A percentile compares a stretch with the other conserved stretches of the same genome.
Evolutionary conservation across 2,797 vertebrate species (phyloP).

Genomic region (Diglossa cyanea): DNA sequence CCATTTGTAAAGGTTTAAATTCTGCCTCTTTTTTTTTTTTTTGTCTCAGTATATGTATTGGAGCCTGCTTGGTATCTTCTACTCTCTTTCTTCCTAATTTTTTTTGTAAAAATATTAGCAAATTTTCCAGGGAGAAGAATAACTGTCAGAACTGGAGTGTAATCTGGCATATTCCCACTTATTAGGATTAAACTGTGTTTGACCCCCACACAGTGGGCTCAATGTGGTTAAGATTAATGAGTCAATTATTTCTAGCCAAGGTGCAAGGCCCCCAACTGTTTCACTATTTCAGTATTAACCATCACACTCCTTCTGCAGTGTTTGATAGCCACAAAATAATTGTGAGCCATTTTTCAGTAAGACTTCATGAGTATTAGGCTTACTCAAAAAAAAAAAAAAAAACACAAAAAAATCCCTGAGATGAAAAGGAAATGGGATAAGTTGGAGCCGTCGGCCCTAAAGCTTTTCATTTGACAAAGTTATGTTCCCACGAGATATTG

Average conservation of each 20-base stretch:
- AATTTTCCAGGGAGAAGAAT: background rate
- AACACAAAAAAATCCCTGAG: background rate
- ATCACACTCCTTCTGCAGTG: conserved; percentile 10
- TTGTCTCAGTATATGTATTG: background rate
- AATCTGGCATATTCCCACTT: conserved; percentile 32
- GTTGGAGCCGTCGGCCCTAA: conserved; percentile 23
- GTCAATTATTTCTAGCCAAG: conserved; percentile 71
- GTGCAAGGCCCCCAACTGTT: conserved; percentile 64
- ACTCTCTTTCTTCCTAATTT: background rate
- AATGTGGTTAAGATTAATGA: conserved; percentile 72
- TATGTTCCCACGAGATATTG: background rate
- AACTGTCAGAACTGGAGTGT: conserved; percentile 39
- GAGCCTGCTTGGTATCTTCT: background rate
- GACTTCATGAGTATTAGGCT: conserved; percentile 7
- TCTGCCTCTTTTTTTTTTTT: background rate
- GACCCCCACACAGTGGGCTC: conserved; percentile 46
- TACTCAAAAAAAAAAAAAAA: background rate
- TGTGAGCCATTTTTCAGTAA: conserved; percentile 17
- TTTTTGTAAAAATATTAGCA: background rate
- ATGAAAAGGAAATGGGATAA: conserved; percentile 54
- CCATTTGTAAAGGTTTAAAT: background rate
- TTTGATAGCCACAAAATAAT: conserved; percentile 61
- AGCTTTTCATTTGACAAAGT: conserved; percentile 43
- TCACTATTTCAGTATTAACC: conserved; percentile 18
- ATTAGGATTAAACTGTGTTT: conserved; percentile 72